Evolutionary conservation across 2,888 invertebrate species (phyloP), one percentile per base, ranked within the genome.

Genomic region (Torymus texanus): DNA sequence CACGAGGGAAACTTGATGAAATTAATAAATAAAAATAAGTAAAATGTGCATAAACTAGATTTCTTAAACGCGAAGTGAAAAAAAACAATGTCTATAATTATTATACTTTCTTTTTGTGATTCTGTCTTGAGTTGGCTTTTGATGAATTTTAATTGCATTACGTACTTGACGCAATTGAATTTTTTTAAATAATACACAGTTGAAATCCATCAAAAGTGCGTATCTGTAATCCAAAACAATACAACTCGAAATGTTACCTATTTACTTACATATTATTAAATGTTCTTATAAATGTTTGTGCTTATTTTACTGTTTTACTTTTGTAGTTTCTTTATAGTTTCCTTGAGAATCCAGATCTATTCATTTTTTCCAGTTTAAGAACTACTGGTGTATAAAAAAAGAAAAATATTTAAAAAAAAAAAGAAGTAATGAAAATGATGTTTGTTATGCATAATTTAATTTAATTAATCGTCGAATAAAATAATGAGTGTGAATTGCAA

Each of bases 361-460:
- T 75, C 21, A 74, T 73, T 76, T 78, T 5, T 70, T 77, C 79
- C 75, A 77, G 70, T 79, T 61, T 59, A 75, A 72, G 63, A 78
- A 71, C 62, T 63, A 78, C 70, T 79, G 82, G 81, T 83, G 84
- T 82, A 81, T 84, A 84, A 84, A 85, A 83, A 70, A 81, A 81
- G 29, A 29, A 29, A 29, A 29, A 29, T 29, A 29, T 29, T 29
- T 74, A 41, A 13, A 72, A 71, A 62, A 80, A 71, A 80, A 72
- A 72, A 70, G 61, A 61, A 79, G 78, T 79, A 73, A 82, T 81
- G 81, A 79, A 80, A 82, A 83, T 76, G 78, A 80, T 83, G 85
- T 86, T 86, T 86, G 85, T 87, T 88, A 86, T 86, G 85, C 86
- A 83, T 87, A 87, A 87, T 85, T 88, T 87, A 86, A 88, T 88